Percentiles rank a stretch among this genome's conserved stretches.
Evolutionary conservation across 2,888 invertebrate genomes (phyloP).

Genomic region (Elegia similella): DNA sequence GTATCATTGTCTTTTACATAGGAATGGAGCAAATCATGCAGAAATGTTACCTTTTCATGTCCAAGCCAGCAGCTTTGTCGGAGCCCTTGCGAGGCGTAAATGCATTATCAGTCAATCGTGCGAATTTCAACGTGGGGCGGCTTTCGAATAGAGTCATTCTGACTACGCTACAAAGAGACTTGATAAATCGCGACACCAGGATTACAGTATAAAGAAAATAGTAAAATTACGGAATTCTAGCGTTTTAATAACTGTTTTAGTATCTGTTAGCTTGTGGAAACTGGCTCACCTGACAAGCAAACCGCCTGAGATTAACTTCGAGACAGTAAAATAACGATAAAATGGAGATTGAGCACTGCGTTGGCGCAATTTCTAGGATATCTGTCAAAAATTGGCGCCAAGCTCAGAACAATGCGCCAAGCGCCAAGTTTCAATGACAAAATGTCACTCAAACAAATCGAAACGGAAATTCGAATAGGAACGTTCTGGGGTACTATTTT

Average conservation of each 20-base stretch:
- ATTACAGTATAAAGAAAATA: not conserved
- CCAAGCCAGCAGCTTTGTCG: constrained; percentile 93
- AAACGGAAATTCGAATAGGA: too few species aligned
- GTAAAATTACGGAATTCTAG: too few species aligned
- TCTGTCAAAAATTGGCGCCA: not conserved
- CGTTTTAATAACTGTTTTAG: not conserved
- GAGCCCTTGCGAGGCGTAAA: constrained; percentile 92
- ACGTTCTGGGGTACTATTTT: too few species aligned
- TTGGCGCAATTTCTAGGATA: not conserved
- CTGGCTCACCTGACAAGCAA: not conserved
- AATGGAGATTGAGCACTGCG: not conserved
- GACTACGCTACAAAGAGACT: constrained; percentile 8
- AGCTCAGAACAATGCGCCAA: not conserved
- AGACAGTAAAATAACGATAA: not conserved
- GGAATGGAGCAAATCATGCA: not conserved
- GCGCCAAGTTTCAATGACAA: too few species aligned
- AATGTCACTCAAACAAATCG: too few species aligned
- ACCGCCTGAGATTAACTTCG: not conserved
- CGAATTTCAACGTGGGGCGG: constrained; percentile 83
- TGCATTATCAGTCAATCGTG: constrained; percentile 91
- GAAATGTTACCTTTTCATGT: constrained; percentile 87
- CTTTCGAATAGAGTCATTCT: constrained; percentile 51
- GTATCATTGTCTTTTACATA: too few species aligned
- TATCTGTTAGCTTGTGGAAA: not conserved
- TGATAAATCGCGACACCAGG: constrained; percentile 8